Evolutionary conservation across 1,140 invertebrate genomes (phyloP), one percentile per base, ranked within the genome.

Genomic region (Caerostris darwini): DNA sequence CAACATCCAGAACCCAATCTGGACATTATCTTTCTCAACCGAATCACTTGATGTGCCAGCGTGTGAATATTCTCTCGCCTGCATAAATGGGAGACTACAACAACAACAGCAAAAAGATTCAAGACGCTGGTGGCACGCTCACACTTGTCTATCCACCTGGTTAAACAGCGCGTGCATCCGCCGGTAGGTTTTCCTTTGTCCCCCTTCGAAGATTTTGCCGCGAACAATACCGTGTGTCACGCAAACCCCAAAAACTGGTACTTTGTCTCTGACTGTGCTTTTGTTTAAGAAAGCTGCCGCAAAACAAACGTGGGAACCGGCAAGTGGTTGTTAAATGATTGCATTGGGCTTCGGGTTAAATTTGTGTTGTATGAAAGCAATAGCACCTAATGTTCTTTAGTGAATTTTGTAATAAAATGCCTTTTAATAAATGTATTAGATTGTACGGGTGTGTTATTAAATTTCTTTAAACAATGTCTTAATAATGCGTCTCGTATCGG

Each of bases 101-200:
- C 34, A 34, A 34, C 34, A 34, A 34, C 34, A 34, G 34, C 34
- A 34, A 34, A 34, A 34, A 34, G 34, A 34, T 34, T 34, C 34
- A 34, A 34, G 34, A 34, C 34, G 34, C 34, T 34, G 34, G 34
- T 34, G 34, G 34, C 34, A 34, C 34, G 34, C 34, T 34, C 34
- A 34, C 34, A 34, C 34, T 34, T 34, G 34, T 34, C 34, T 8
- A 34, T 17, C 7, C 85, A 64, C 50, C 57, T 87, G 59, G 59
- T 64, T 64, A 87, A 87, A 87, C 14, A 87, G 85, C 59, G 85
- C 85, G 59, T 64, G 85, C 85, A 87, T 87, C 85, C 85, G 82
- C 14, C 34, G 34, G 34, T 34, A 12, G 34, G 10, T 10, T 53
- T n/a, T 8, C 6, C 71, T 77, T 53, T 77, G 71, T 53, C 50